Conservation (phyloP, 1,140 invertebrate genomes). For the Armadillidium nasatum region DNA sequence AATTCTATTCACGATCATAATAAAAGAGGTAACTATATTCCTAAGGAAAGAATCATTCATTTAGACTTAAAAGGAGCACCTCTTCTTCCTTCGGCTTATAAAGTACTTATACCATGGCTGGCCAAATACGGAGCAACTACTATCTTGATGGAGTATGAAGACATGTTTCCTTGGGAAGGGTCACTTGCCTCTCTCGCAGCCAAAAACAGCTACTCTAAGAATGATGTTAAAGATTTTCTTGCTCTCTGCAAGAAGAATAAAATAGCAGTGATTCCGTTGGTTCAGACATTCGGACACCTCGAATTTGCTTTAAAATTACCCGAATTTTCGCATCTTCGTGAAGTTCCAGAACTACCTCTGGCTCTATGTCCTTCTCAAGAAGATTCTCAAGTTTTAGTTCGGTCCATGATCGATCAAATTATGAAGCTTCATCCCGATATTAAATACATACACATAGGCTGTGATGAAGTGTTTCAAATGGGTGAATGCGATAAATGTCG, state of each 20-base stretch:
- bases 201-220: constrained; percentile 67
- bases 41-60: constrained; percentile 60
- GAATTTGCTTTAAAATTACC: constrained; percentile 82
- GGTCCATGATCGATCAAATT: constrained; percentile 77
- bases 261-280: constrained; percentile 79
- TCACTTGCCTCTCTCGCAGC: constrained; percentile 63
- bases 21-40: constrained; percentile 42
- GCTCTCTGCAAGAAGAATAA: constrained; percentile 60
- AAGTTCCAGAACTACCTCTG: constrained; percentile 69
- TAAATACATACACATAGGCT: constrained; percentile 58
- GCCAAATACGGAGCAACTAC: constrained; percentile 61
- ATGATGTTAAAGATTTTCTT: constrained; percentile 64
- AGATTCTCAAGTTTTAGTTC: constrained; percentile 65
- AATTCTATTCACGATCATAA: constrained; percentile 40
- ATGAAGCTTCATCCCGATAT: constrained; percentile 56
- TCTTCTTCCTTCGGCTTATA: constrained; percentile 63
- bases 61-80: constrained; percentile 88
- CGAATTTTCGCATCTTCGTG: constrained; percentile 69
- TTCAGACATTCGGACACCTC: constrained; percentile 94
- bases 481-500: constrained; percentile 71
- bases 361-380: constrained; percentile 75
- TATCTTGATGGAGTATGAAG: constrained; percentile 90
- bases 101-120: constrained; percentile 68
- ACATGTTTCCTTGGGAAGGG: constrained; percentile 90
- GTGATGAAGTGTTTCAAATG: constrained; percentile 65